A percentile compares a stretch with the other conserved stretches of the same genome.
Evolutionary conservation across 2,113 vertebrate genomes (phyloP).

Genomic region (Chrysochloris asiatica): DNA sequence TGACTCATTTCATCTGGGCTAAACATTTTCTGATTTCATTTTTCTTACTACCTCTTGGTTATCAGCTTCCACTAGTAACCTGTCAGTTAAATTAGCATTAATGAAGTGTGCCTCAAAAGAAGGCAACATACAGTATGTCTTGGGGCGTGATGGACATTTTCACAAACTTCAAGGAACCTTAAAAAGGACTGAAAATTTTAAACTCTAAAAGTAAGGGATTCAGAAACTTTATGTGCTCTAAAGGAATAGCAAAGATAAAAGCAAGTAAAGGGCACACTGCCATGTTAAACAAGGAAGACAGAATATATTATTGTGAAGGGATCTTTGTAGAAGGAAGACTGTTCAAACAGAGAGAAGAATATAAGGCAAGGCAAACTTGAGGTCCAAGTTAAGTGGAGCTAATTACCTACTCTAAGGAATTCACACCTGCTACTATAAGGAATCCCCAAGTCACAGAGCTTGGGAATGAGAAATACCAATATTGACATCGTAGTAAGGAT

Average conservation of each 20-base stretch:
- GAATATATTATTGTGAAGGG: conserved; percentile 14
- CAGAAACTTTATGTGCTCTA: conserved; percentile 16
- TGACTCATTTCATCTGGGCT: not conserved
- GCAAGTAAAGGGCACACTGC: conserved; percentile 49
- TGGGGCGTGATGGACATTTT: not conserved
- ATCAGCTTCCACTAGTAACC: too few species aligned
- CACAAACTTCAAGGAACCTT: not conserved
- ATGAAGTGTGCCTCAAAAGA: not conserved
- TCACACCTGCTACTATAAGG: not conserved
- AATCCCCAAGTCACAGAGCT: too few species aligned
- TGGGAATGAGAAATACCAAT: not conserved
- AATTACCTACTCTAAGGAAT: too few species aligned
- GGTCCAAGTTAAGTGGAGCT: not conserved
- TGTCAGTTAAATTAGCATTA: not conserved
- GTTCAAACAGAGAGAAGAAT: not conserved
- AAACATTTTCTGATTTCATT: not conserved
- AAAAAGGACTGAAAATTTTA: not conserved
- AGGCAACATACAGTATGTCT: too few species aligned
- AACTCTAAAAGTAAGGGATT: conserved; percentile 50
- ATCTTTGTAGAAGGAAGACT: conserved; percentile 32
- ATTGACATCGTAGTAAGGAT: rapidly evolving
- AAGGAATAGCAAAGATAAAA: conserved; percentile 66
- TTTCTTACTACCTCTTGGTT: not conserved
- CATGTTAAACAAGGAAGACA: conserved; percentile 66
- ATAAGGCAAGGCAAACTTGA: not conserved